Conservation (phyloP, 2,113 vertebrate genomes). For the Solea senegalensis region DNA sequence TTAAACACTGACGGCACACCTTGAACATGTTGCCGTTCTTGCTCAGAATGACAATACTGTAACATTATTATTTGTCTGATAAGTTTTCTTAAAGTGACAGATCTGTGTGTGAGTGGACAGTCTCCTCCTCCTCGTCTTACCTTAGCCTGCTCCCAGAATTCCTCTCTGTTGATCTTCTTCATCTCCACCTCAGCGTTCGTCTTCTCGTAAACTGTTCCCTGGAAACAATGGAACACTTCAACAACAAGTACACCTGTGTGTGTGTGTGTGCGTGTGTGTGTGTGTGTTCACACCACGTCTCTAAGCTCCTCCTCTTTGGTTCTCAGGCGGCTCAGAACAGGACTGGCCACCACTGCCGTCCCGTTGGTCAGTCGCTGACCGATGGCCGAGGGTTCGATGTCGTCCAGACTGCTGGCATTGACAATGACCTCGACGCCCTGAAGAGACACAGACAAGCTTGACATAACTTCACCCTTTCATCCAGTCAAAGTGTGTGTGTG, state of each 20-base stretch:
- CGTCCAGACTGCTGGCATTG: slow-evolving; percentile 96
- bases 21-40: too few relatives aligned
- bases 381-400: slow-evolving; percentile 92
- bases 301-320: slow-evolving; percentile 85
- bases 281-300: slow-evolving; percentile 62
- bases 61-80: too few relatives aligned
- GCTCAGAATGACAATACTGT: too few relatives aligned
- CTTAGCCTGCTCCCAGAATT: slow-evolving; percentile 99
- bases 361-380: slow-evolving; percentile 94
- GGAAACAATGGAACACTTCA: slow-evolving; percentile 20
- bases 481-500: too few relatives aligned
- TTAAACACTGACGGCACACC: too few relatives aligned
- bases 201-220: slow-evolving; percentile 97
- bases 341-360: slow-evolving; percentile 87
- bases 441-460: background rate
- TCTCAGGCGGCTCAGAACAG: slow-evolving; percentile 91
- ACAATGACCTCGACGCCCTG: slow-evolving; percentile 93
- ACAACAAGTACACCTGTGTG: background rate
- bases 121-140: slow-evolving; percentile 65
- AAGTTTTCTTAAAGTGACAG: too few relatives aligned
- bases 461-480: too few relatives aligned
- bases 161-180: slow-evolving; percentile 97
- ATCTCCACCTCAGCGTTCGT: slow-evolving; percentile 97
- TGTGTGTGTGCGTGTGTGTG: background rate
- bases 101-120: too few relatives aligned